Evolutionary conservation across 2,797 vertebrate species (phyloP).

Genomic region (Rhodeus uyekii): DNA sequence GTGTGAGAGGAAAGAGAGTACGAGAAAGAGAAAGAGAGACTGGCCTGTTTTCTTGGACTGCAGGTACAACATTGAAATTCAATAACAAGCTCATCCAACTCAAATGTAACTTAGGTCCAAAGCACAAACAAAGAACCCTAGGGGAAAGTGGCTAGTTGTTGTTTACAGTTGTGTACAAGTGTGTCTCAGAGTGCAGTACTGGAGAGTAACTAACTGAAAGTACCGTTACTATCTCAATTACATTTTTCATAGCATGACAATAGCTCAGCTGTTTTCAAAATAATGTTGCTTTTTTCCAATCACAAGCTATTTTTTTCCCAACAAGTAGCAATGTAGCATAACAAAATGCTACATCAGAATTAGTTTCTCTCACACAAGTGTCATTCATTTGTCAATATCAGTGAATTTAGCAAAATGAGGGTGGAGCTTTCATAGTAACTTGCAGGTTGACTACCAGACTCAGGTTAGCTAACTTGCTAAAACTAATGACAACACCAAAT

Average conservation of each 20-base stretch:
- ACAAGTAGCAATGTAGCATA: background rate
- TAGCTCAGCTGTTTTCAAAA: background rate
- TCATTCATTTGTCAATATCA: background rate
- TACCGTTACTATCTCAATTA: background rate
- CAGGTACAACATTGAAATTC: constrained; percentile 68
- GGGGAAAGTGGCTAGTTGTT: constrained; percentile 12
- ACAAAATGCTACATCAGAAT: background rate
- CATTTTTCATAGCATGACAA: background rate
- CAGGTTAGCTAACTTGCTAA: background rate
- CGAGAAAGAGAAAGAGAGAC: background rate
- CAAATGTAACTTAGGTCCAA: constrained; percentile 40
- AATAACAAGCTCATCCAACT: constrained; percentile 63
- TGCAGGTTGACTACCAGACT: no score
- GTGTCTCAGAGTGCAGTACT: background rate
- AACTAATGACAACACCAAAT: background rate
- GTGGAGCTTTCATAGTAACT: background rate
- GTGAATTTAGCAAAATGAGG: background rate
- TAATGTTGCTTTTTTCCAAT: background rate
- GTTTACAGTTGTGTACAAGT: constrained; percentile 21
- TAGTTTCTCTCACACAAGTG: background rate
- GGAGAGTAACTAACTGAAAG: background rate
- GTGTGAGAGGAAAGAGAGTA: background rate
- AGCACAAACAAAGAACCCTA: constrained; percentile 31
- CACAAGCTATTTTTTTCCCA: background rate
- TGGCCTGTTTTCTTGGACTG: constrained; percentile 44